phyloP scores from a whole-genome alignment of 2,113 vertebrate genomes.

The Sialia sialis region DNA sequence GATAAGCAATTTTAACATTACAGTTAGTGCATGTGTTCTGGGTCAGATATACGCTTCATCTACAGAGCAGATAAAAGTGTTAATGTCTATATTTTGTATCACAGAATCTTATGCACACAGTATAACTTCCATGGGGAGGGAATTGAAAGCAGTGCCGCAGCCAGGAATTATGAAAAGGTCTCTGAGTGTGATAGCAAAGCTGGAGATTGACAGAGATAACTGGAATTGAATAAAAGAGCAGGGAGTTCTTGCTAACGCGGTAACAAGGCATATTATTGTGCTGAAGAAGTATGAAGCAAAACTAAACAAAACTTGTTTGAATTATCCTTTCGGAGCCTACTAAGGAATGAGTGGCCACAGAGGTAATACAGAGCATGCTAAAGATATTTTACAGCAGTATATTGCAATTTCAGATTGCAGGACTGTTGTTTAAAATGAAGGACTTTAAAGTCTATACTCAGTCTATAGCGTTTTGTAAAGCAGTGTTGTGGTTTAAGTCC shows the following conservation, averaged over 20 bases:
- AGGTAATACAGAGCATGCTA: neutral
- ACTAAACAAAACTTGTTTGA: neutral
- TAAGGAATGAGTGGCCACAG: neutral
- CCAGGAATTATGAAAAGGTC: neutral
- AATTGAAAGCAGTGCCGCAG: neutral
- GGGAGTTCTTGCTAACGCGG: neutral
- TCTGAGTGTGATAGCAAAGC: neutral
- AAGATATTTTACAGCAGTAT: neutral
- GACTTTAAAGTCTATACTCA: neutral
- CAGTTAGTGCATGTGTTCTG: neutral
- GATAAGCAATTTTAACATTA: neutral
- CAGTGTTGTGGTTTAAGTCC: neutral
- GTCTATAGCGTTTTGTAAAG: neutral
- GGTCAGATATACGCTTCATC: neutral
- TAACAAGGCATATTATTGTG: neutral
- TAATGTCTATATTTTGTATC: neutral
- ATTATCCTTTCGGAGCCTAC: neutral
- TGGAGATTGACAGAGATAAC: neutral
- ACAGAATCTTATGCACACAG: neutral
- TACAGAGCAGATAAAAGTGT: neutral
- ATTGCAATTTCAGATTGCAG: neutral
- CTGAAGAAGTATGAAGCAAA: neutral
- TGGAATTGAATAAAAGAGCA: neutral
- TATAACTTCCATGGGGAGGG: neutral
- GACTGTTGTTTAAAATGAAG: neutral